Evolutionary conservation across 92 coral and sea anemone species (phyloP).

Genomic region (Blastomussa wellsi): DNA sequence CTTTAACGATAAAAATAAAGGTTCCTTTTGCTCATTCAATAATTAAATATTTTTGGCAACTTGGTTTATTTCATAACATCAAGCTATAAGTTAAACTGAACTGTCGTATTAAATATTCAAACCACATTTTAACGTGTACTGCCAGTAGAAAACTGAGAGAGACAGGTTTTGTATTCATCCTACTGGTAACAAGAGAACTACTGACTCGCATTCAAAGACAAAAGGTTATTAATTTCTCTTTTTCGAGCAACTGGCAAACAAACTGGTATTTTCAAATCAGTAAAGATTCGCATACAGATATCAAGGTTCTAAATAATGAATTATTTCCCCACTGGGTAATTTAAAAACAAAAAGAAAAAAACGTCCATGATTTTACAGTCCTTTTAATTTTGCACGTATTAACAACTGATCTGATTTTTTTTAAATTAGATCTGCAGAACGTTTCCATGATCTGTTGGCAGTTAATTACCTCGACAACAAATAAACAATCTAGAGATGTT

Average conservation of each 20-base stretch:
- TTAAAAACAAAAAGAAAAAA: neutral
- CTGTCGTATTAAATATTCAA: conserved; percentile 4
- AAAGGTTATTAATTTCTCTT: conserved; percentile 11
- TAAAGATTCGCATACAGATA: neutral
- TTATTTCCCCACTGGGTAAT: neutral
- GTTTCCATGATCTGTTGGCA: neutral
- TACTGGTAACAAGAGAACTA: neutral
- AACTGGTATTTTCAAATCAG: neutral
- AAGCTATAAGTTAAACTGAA: no score
- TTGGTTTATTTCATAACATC: neutral
- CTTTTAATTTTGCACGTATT: neutral
- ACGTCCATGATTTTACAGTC: neutral
- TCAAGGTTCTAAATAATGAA: neutral
- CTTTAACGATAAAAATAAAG: no score
- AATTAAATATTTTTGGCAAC: neutral
- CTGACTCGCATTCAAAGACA: neutral
- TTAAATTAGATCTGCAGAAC: no score
- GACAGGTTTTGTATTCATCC: no score
- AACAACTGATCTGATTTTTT: neutral
- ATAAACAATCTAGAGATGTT: neutral
- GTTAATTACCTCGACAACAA: neutral
- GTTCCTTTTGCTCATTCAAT: no score
- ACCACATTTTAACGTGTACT: neutral
- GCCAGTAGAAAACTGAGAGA: neutral
- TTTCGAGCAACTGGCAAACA: conserved; percentile 3